phyloP scores from a whole-genome alignment of 2,113 vertebrate genomes.

The Rhodinocichla rosea region DNA sequence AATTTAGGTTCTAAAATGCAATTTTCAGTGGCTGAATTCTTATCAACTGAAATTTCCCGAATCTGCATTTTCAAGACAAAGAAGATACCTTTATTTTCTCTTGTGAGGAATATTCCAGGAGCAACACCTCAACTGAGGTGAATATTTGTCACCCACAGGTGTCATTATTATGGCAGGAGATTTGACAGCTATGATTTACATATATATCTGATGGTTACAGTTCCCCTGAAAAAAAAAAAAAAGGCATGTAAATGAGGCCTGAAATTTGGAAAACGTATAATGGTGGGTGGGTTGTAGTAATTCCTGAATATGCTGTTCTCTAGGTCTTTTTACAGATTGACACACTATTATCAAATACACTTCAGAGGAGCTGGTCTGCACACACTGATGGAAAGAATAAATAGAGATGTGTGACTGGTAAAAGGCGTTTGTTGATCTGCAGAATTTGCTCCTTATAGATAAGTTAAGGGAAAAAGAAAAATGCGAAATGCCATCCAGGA shows the following conservation, averaged over 20 bases:
- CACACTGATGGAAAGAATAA: not conserved
- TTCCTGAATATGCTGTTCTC: not conserved
- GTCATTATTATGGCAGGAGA: not conserved
- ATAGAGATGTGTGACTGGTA: not conserved
- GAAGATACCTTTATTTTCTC: not conserved
- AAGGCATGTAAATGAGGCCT: not conserved
- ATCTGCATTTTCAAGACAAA: not conserved
- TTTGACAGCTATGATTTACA: not conserved
- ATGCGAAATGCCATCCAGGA: not conserved
- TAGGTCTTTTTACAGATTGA: not conserved
- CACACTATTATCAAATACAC: not conserved
- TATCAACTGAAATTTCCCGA: not conserved
- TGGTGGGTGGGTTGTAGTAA: not conserved
- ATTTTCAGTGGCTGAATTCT: not conserved
- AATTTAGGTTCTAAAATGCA: not conserved
- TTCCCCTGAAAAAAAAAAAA: not conserved
- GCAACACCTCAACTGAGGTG: fast-evolving
- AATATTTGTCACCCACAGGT: not conserved
- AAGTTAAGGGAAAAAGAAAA: not conserved
- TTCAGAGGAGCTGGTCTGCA: not conserved
- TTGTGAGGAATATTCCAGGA: not conserved
- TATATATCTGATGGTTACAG: not conserved
- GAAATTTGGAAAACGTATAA: not conserved
- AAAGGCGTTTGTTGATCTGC: not conserved
- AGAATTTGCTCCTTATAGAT: not conserved